These are phyloP conservation scores for Zaprionus africanus DNA, from an alignment of 1,140 invertebrate species.

Conservation along the genomic window DNA sequence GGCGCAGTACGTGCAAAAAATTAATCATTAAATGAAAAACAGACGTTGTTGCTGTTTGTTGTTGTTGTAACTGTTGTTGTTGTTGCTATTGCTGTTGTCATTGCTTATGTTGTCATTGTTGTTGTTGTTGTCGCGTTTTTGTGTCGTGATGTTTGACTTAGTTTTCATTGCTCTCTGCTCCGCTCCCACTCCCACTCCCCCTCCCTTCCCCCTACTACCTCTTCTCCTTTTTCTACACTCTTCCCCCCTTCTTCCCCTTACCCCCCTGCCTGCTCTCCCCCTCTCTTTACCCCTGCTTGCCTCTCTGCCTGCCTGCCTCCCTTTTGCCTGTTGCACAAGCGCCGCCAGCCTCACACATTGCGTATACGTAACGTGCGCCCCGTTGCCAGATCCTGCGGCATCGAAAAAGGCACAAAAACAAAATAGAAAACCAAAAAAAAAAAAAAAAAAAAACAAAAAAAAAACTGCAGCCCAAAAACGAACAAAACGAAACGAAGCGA, in stretches of 20 bases:
- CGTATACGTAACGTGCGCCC: conserved; percentile 46
- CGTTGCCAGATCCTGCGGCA: conserved; percentile 1
- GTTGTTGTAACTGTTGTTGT: background rate
- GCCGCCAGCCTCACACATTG: conserved; percentile 20
- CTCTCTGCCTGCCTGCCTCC: conserved; percentile 6
- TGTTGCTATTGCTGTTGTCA: conserved; percentile 49
- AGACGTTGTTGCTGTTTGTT: conserved; percentile 15
- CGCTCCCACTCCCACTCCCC: conserved; percentile 7
- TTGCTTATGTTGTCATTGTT: conserved; percentile 9
- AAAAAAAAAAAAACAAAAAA: background rate
- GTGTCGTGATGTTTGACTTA: conserved; percentile 6
- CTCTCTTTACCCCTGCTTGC: conserved; percentile 4
- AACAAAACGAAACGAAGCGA: conserved; percentile 8
- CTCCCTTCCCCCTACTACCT: background rate
- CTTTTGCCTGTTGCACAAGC: conserved; percentile 36
- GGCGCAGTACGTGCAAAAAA: conserved; percentile 73
- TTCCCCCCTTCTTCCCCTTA: background rate
- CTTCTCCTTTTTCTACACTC: too few relatives aligned
- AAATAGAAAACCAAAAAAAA: background rate
- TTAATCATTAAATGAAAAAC: conserved; percentile 65
- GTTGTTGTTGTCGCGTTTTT: conserved; percentile 10
- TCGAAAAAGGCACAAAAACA: background rate
- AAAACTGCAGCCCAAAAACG: conserved; percentile 29
- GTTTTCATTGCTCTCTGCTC: background rate
- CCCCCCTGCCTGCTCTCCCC: conserved; percentile 13